phyloP scores from a whole-genome alignment of 2,888 invertebrate species.

The Augochlorella aurata region DNA sequence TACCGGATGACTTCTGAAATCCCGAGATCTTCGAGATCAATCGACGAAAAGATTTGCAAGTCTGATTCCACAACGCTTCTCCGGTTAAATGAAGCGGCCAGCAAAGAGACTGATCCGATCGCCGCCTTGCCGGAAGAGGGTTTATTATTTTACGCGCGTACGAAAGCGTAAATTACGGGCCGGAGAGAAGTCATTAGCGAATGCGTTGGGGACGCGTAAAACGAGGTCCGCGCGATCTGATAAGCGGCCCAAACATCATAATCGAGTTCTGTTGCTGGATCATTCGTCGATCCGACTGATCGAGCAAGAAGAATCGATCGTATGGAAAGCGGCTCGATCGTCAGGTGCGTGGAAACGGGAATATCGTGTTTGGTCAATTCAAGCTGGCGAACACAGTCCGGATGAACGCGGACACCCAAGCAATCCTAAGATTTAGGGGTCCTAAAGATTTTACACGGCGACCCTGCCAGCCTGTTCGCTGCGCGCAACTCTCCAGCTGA shows the following conservation, averaged over 20 bases:
- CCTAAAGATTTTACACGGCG: conserved; percentile 32
- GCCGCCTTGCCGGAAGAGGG: conserved; percentile 28
- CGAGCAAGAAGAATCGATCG: conserved; percentile 43
- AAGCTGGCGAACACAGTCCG: conserved; percentile 9
- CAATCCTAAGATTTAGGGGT: no score
- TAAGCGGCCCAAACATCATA: conserved; percentile 62
- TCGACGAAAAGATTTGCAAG: neutral
- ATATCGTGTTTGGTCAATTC: neutral
- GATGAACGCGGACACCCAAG: neutral
- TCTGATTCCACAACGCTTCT: neutral
- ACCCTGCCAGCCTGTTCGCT: conserved; percentile 8
- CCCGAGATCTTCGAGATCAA: neutral
- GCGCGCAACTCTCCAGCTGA: conserved; percentile 15
- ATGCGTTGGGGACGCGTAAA: conserved; percentile 16
- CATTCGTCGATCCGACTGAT: conserved; percentile 35
- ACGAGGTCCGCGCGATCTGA: conserved; percentile 65
- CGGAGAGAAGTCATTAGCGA: conserved; percentile 37
- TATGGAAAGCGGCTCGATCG: conserved; percentile 44
- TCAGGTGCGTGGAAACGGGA: conserved; percentile 16
- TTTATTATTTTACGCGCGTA: conserved; percentile 29
- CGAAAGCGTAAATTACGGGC: conserved; percentile 32
- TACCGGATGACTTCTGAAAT: neutral
- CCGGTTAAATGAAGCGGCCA: neutral
- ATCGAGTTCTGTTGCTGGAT: conserved; percentile 50
- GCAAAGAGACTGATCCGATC: neutral